Base-by-base conservation (phyloP, 2,113 vertebrate genomes). In the Ceratotherium simum region DNA sequence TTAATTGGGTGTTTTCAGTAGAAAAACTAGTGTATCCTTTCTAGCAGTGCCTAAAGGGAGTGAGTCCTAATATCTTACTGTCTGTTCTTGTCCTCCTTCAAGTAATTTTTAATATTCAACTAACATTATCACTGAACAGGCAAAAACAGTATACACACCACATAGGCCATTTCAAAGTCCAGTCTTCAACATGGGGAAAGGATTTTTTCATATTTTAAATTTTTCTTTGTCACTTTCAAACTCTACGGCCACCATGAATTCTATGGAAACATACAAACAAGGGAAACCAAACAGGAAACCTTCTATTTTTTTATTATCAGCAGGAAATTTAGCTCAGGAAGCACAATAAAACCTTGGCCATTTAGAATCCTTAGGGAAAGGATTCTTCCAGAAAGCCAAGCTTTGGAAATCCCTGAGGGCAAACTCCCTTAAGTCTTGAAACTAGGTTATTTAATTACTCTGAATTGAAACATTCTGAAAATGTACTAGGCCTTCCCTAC, bases 281-380 rank as follows among this genome's bases (percentile, higher is more conserved):
- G 64, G 96, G 70, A 98, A 98, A 96, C 65, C 16, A 58, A 97
- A 97, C 91, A 97, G 98, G 90, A 97, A 98, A 95, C 75, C 33
- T 39, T 92, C 8, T 0, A 56, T 94, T 94, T 95, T 95, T 87
- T 67, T 82, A 96, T 97, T 97, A 96, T 95, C 97, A 90, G 89
- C 67, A 98, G 62, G 95, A 96, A 98, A 91, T 75, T 98, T 67
- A 97, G 62, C 89, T 98, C 92, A 97, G 76, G 76, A 98, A 96
- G 48, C 76, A 97, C 88, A 95, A 94, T 96, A 97, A 96, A 98
- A 96, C 51, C 46, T 85, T 97, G 95, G 90, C 97, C 67, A 95
- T 94, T 96, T 20, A 89, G 65, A 96, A 88, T 83, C 95, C 96
- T 95, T 84, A 42, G 96, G 69, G 96, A 97, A 92, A 82, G 65